Percentiles rank a stretch among this genome's conserved stretches.
Evolutionary conservation across 2,113 vertebrate species (phyloP).

Genomic region (Cynopterus brachyotis): DNA sequence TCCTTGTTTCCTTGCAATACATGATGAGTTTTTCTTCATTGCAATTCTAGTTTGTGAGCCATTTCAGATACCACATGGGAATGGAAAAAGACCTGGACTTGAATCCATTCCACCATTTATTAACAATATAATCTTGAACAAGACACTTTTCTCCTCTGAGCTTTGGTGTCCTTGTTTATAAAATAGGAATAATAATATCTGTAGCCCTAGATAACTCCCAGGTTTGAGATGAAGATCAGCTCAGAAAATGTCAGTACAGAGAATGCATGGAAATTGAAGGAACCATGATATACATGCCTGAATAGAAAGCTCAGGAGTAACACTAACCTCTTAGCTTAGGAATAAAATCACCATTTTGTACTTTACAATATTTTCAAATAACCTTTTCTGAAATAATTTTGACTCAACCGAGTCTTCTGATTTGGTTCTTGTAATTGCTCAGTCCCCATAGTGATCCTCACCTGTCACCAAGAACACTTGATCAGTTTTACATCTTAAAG

Average conservation of each 20-base stretch:
- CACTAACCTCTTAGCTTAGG: not conserved
- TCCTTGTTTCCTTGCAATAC: not conserved
- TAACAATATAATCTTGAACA: not conserved
- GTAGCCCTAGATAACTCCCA: not conserved
- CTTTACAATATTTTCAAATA: not conserved
- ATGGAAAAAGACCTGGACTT: not conserved
- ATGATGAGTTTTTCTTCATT: not conserved
- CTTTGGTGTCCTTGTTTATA: not conserved
- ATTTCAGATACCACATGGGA: not conserved
- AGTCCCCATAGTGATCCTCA: not conserved
- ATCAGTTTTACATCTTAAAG: not conserved
- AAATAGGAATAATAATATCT: not conserved
- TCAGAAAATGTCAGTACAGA: not conserved
- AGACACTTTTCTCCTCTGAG: not conserved
- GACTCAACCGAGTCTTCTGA: not conserved
- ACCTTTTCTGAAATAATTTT: not conserved
- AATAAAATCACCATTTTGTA: not conserved
- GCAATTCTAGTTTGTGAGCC: not conserved
- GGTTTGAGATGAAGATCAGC: not conserved
- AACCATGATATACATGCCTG: not conserved
- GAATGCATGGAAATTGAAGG: not conserved
- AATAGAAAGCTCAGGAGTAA: not conserved
- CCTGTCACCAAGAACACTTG: not conserved
- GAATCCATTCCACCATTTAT: not conserved
- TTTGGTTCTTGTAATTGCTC: not conserved